phyloP scores from a whole-genome alignment of 92 coral and sea anemone genomes.

The Micromussa lordhowensis region DNA sequence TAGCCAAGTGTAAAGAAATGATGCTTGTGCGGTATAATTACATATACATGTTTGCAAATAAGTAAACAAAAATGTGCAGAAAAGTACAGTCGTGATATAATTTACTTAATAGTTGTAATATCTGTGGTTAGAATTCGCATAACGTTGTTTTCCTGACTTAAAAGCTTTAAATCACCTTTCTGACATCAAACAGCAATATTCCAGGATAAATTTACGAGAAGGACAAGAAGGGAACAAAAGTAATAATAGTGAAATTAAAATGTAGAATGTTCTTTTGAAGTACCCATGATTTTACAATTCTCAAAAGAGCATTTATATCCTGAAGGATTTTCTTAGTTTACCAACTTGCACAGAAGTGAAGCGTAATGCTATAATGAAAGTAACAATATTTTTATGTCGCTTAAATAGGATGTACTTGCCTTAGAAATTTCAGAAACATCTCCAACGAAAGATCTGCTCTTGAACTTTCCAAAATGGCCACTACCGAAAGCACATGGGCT shows the following conservation, averaged over 20 bases:
- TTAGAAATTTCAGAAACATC: neutral
- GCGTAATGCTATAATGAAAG: neutral
- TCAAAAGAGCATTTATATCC: neutral
- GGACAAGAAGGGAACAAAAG: neutral
- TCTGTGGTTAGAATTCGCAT: constrained; percentile 1
- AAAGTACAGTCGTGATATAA: neutral
- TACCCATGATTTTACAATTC: neutral
- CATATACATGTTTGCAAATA: neutral
- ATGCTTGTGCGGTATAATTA: neutral
- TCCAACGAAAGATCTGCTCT: neutral
- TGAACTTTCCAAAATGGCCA: neutral
- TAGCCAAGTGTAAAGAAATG: neutral
- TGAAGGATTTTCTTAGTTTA: neutral
- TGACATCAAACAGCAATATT: neutral
- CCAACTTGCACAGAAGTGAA: neutral
- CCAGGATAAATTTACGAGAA: neutral
- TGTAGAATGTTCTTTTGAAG: neutral
- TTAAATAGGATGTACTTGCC: neutral
- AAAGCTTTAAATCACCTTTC: neutral
- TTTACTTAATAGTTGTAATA: neutral
- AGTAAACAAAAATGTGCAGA: neutral
- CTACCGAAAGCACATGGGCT: neutral
- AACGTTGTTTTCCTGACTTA: neutral
- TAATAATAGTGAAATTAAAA: neutral
- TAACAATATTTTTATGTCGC: neutral